Evolutionary conservation across 2,888 invertebrate species (phyloP).

Genomic region (Cosmia trapezina): DNA sequence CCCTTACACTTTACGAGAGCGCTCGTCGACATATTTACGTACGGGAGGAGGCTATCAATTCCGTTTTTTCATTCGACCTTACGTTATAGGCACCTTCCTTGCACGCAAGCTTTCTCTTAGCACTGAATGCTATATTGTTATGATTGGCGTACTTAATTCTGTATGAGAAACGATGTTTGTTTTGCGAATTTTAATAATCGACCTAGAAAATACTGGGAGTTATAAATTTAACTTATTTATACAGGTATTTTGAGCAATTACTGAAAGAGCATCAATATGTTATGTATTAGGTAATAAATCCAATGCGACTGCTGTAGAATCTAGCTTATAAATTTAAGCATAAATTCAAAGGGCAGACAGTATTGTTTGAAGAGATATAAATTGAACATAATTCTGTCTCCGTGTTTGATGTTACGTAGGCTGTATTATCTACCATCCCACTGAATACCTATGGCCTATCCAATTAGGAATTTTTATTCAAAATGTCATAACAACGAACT

Average conservation of each 20-base stretch:
- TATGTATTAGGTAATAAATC: constrained; percentile 4
- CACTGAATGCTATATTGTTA: constrained; percentile 71
- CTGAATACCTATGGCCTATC: constrained; percentile 38
- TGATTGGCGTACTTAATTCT: constrained; percentile 57
- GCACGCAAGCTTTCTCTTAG: constrained; percentile 79
- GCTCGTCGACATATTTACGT: constrained; percentile 87
- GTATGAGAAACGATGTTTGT: constrained; percentile 42
- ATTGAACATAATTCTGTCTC: constrained; percentile 51
- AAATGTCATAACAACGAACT: constrained; percentile 29
- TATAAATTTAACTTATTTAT: constrained; percentile 9
- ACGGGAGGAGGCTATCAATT: constrained; percentile 86
- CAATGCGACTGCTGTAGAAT: not conserved
- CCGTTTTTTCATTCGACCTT: constrained; percentile 82
- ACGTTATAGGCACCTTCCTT: constrained; percentile 68
- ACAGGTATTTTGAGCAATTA: constrained; percentile 8
- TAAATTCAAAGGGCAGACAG: constrained; percentile 58
- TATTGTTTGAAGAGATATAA: constrained; percentile 63
- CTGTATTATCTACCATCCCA: constrained; percentile 57
- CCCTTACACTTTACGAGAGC: constrained; percentile 90
- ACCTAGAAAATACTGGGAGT: constrained; percentile 14
- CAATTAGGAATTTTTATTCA: constrained; percentile 54
- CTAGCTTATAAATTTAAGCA: constrained; percentile 49
- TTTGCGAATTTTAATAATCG: constrained; percentile 35
- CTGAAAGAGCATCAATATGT: not conserved
- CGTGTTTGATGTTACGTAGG: constrained; percentile 60